Evolutionary conservation across 2,888 invertebrate species (phyloP), one percentile per base, ranked within the genome.

Genomic region (Eupelmus urozonus): DNA sequence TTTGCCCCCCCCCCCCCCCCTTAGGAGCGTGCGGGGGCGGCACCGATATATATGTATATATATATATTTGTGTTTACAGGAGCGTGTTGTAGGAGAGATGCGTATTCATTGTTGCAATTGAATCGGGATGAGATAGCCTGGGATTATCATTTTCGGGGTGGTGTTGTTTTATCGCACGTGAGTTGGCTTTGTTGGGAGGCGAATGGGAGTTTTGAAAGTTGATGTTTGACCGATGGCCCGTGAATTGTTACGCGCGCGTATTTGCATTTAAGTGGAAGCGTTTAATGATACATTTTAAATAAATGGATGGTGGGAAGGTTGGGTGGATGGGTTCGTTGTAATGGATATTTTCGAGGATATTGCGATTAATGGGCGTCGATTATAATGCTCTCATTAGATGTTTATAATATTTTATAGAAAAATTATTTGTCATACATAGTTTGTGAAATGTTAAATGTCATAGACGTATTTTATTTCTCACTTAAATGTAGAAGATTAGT

Each of bases 1-100:
- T n/a, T n/a, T n/a, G n/a, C n/a, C n/a, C n/a, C n/a, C n/a, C n/a
- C n/a, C n/a, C n/a, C n/a, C n/a, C n/a, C n/a, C n/a, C n/a, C n/a
- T n/a, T n/a, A 53, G 7, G n/a, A 63, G 55, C 57, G 67, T 65
- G 75, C 73, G 79, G 80, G 79, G 82, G 80, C 81, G 81, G 81
- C 79, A 75, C 74, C 81, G 57, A 79, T 80, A 79, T 80, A 75
- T 63, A 78, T 77, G 69, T 25, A 20, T 69, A 65, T 40, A 34
- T 34, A 9, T 34, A 34, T 34, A 45, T 45, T 34, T 34, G 34
- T 34, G 62, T 66, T 73, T 73, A 66, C 59, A 66, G 76, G 16
- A 72, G 71, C 77, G 51, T 53, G 66, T 77, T 72, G 49, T 49
- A 65, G 51, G 18, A 65, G 65, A 57, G 34, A 34, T 18, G 63